These are phyloP conservation scores for Chrosomus eos DNA, from an alignment of 2,797 vertebrate genomes.

Conservation along the genomic window DNA sequence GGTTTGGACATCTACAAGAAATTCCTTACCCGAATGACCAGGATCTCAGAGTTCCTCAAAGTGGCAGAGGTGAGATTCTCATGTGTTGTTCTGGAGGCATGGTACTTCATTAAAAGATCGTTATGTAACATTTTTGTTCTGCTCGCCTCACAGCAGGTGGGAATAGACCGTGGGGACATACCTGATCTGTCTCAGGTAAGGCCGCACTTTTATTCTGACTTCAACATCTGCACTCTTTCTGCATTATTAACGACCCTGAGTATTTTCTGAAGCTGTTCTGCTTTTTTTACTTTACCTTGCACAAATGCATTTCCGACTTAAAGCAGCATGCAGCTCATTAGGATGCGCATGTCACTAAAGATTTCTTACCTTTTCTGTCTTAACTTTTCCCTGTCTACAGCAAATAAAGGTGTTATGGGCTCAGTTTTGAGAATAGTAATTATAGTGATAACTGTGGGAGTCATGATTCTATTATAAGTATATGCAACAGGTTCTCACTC, in stretches of 20 bases:
- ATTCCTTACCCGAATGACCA: slow-evolving; percentile 98
- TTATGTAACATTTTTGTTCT: not conserved
- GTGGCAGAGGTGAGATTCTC: slow-evolving; percentile 91
- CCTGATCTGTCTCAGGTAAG: slow-evolving; percentile 98
- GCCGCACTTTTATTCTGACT: slow-evolving; percentile 19
- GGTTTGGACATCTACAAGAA: slow-evolving; percentile 99
- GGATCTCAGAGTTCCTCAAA: slow-evolving; percentile 99
- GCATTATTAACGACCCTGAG: slow-evolving; percentile 9
- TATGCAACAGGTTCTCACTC: not conserved
- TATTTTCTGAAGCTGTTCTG: slow-evolving; percentile 30
- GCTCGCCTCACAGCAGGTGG: slow-evolving; percentile 88
- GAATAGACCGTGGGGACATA: slow-evolving; percentile 98
- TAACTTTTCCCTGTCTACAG: slow-evolving; percentile 70
- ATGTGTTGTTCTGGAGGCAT: not conserved
- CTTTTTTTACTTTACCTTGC: slow-evolving; percentile 52
- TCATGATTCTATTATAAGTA: not conserved
- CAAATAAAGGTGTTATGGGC: slow-evolving; percentile 80
- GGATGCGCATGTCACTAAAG: slow-evolving; percentile 72
- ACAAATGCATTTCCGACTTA: slow-evolving; percentile 57
- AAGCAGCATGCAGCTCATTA: slow-evolving; percentile 72
- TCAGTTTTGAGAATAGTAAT: slow-evolving; percentile 35
- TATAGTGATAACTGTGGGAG: not conserved
- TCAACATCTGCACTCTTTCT: slow-evolving; percentile 17
- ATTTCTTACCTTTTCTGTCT: slow-evolving; percentile 60
- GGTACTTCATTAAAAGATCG: not conserved